Evolutionary conservation across 2,888 invertebrate species (phyloP), one percentile per base, ranked within the genome.

Genomic region (Chrysina gloriosa): DNA sequence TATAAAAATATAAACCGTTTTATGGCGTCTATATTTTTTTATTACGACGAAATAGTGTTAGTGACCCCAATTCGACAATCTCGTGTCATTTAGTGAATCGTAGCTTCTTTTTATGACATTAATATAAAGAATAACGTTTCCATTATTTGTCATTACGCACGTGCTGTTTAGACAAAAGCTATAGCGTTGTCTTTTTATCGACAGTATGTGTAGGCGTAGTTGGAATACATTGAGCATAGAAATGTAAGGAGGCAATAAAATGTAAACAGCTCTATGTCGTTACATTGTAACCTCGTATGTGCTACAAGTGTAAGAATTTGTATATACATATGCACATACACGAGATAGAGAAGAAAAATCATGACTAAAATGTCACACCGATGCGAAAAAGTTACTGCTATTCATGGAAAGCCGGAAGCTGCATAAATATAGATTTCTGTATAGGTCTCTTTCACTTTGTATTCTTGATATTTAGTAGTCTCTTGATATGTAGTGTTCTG

Each of bases 71-170:
- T 61, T 42, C 39, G 25, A 61, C 58, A 42, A 61, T 61, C 42
- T 27, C 42, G 42, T 27, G 58, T 42, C 42, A 42, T 61, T 42
- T 61, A 27, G 42, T 27, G 42, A 42, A 42, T 42, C 42, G 42
- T 7, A 27, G 42, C 42, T 29, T 39, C 19, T n/a, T 29, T 61
- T 61, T 61, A 42, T 42, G 42, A 19, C 42, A 42, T 61, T 45
- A 61, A 61, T 42, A 42, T 61, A 61, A 42, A 27, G 16, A 61
- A 29, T 27, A 42, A 61, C n/a, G 42, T 42, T 61, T 31, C 58
- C 42, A 61, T 61, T 61, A 61, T 61, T 45, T 42, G 58, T 61
- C 58, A 61, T 61, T 63, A 63, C 63, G 31, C 48, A 63, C 63
- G 63, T 63, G 47, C 36, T 50, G 39, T 64, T 64, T 64, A 64